Conservation (phyloP, 2,888 invertebrate species). For the Acrobasis consociella region DNA sequence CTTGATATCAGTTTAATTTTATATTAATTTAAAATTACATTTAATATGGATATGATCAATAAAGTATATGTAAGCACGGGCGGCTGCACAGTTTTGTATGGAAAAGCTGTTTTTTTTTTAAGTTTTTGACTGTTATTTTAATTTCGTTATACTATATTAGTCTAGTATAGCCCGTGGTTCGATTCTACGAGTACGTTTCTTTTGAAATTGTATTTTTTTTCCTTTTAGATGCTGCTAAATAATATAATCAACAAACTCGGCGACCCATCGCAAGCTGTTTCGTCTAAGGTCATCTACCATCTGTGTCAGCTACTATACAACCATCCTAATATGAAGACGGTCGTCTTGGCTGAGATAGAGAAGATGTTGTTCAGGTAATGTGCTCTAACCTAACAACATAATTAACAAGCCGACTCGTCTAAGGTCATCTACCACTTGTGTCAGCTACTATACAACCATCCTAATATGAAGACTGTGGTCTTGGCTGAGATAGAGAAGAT, state of each 20-base stretch:
- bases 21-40: no score
- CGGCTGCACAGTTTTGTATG: no score
- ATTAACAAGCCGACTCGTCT: slow-evolving; percentile 88
- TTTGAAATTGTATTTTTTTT: background rate
- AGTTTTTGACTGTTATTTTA: no score
- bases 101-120: no score
- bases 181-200: no score
- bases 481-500: slow-evolving; percentile 94
- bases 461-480: slow-evolving; percentile 95
- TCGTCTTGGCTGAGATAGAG: slow-evolving; percentile 94
- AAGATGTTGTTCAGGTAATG: slow-evolving; percentile 89
- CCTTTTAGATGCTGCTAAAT: slow-evolving; percentile 85
- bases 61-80: no score
- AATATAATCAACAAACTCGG: slow-evolving; percentile 97
- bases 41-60: no score
- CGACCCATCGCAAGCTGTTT: slow-evolving; percentile 94
- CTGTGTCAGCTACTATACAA: slow-evolving; percentile 90
- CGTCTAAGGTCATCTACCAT: slow-evolving; percentile 93
- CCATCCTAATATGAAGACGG: slow-evolving; percentile 96
- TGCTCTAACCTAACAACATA: background rate
- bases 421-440: slow-evolving; percentile 93
- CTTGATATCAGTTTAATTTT: no score
- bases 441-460: slow-evolving; percentile 91
- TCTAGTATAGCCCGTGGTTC: no score
- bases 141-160: no score